Base-by-base conservation (phyloP, 2,797 vertebrate species). In the Phoxinus dragarum region DNA sequence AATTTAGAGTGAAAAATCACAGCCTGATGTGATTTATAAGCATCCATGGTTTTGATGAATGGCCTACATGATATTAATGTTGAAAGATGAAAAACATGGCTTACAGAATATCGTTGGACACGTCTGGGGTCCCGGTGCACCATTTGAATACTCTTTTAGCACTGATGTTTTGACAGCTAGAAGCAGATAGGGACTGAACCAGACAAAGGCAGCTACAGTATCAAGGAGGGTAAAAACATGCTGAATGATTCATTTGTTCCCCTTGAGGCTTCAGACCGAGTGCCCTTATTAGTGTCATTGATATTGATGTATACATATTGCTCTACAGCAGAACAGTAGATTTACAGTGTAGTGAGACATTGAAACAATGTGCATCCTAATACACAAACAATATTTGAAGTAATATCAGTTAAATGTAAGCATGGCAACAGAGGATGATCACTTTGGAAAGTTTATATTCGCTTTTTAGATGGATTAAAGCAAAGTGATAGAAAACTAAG, bases 51-150 rank as follows among this genome's bases (percentile, higher is more conserved):
- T 82, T 47, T 82, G 52, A 73, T 64, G 21, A 66, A 75, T 74
- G 56, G n/a, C 49, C 80, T 59, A 38, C 21, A 66, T 75, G 59
- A 40, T 31, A 21, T 76, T 38, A 54, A 67, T 75, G 42, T 66
- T 75, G 4, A 17, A 75, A 75, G 71, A 75, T 74, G 4, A 75
- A 82, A 54, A 67, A 83, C 72, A 76, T 76, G 31, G 31, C 44
- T 64, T 64, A 49, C 42, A 74, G 59, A 82, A 49, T 73, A 27
- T 36, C 40, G 8, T 75, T 74, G 38, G 81, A 66, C 52, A 36
- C 14, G 5, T 82, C 9, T 61, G 21, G 23, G 36, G 49, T 42
- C 16, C 11, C 36, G 1, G 76, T 31, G 56, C 56, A 44, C 56
- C 14, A 78, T 78, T 31, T 56, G 17, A 71, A 59, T 81, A 80